phyloP scores from a whole-genome alignment of 2,797 vertebrate genomes.

The Pangasius sanitwongsei region DNA sequence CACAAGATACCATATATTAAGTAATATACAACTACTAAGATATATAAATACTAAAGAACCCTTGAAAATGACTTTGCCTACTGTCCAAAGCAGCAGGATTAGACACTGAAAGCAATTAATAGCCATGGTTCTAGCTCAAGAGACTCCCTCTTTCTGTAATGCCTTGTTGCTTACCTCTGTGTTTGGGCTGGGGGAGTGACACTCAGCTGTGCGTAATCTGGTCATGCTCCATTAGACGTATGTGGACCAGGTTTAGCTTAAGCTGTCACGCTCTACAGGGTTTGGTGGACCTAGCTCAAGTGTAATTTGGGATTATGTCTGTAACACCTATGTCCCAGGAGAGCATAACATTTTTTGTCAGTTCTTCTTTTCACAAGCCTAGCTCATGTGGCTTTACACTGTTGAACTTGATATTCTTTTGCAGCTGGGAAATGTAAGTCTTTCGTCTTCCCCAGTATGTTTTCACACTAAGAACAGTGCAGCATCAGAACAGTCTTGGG shows the following conservation, averaged over 20 bases:
- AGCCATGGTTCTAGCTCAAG: not conserved
- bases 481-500: conserved; percentile 31
- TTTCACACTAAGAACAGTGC: conserved; percentile 36
- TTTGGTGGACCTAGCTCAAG: conserved; percentile 64
- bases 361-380: conserved; percentile 47
- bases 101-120: not conserved
- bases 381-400: conserved; percentile 51
- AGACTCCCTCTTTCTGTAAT: conserved; percentile 11
- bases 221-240: conserved; percentile 66
- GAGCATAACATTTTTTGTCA: conserved; percentile 62
- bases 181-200: conserved; percentile 41
- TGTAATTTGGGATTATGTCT: conserved; percentile 74
- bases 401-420: conserved; percentile 53
- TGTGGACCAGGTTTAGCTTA: conserved; percentile 63
- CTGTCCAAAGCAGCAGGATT: not conserved
- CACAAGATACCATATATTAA: too few relatives aligned
- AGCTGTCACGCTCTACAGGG: conserved; percentile 67
- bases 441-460: conserved; percentile 18
- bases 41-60: not conserved
- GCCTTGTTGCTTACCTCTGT: conserved; percentile 18
- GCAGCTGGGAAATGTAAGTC: conserved; percentile 26
- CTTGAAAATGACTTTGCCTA: too few relatives aligned
- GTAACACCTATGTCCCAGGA: conserved; percentile 65
- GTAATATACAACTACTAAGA: not conserved
- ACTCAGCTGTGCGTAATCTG: conserved; percentile 63